Evolutionary conservation across 2,113 vertebrate species (phyloP).

Genomic region (Passer domesticus): DNA sequence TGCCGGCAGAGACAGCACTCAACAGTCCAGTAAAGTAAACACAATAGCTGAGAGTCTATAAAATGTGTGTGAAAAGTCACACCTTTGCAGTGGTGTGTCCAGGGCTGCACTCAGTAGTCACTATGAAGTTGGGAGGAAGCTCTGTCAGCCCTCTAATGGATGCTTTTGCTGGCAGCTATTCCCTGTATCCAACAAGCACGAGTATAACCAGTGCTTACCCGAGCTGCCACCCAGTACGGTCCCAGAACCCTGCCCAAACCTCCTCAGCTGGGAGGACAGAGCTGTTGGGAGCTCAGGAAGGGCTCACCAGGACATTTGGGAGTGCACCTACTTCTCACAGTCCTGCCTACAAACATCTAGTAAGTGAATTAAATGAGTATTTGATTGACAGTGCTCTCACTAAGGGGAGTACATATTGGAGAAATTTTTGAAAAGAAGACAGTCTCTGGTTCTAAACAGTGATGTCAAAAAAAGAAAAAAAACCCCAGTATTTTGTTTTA

Average conservation of each 20-base stretch:
- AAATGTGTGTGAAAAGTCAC: too few species aligned
- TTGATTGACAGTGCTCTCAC: not conserved
- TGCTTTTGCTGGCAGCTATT: not conserved
- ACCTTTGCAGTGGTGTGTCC: not conserved
- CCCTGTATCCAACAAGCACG: not conserved
- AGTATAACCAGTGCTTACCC: rapidly evolving
- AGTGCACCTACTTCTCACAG: not conserved
- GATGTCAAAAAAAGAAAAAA: not conserved
- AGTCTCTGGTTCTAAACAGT: not conserved
- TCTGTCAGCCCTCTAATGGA: not conserved
- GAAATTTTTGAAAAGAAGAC: not conserved
- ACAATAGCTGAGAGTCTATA: not conserved
- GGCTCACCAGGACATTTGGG: rapidly evolving
- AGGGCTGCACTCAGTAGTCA: not conserved
- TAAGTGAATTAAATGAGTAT: not conserved
- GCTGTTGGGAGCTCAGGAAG: not conserved
- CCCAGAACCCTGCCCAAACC: not conserved
- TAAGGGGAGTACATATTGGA: not conserved
- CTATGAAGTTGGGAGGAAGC: not conserved
- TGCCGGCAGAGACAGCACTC: not conserved
- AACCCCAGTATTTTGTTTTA: not conserved
- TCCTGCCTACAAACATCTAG: not conserved
- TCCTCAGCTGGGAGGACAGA: not conserved
- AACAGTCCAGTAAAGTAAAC: not conserved
- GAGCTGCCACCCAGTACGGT: not conserved